Conservation (phyloP, 1,140 invertebrate genomes). For the Drosophila bocqueti region DNA sequence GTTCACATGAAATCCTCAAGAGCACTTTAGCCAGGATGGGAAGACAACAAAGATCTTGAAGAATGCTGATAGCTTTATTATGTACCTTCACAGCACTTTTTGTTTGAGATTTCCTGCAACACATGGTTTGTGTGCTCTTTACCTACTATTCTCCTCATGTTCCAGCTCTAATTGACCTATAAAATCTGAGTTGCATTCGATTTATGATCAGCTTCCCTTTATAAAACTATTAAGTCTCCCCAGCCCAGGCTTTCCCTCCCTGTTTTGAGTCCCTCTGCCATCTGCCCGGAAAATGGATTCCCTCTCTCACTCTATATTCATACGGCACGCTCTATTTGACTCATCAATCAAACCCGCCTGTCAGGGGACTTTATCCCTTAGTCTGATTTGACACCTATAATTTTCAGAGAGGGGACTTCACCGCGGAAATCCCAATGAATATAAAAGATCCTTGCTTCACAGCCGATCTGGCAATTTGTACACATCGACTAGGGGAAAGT, state of each 20-base stretch:
- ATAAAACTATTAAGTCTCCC: conserved; percentile 56
- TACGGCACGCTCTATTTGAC: conserved; percentile 74
- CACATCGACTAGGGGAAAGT: background rate
- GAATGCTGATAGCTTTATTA: conserved; percentile 9
- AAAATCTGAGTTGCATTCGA: conserved; percentile 30
- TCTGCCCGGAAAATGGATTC: conserved; percentile 43
- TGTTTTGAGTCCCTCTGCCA: conserved; percentile 12
- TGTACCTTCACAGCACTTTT: background rate
- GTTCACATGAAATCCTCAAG: conserved; percentile 4
- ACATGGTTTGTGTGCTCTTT: background rate
- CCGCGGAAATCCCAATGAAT: conserved; percentile 49
- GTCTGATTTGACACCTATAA: conserved; percentile 65
- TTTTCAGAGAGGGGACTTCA: conserved; percentile 1
- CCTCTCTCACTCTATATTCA: conserved; percentile 52
- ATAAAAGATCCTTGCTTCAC: conserved; percentile 56
- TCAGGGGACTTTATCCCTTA: conserved; percentile 50
- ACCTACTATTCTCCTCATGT: background rate
- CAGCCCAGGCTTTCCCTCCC: background rate
- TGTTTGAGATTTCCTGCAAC: background rate
- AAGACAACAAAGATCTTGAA: background rate
- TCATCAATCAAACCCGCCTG: conserved; percentile 68
- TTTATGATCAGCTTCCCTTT: conserved; percentile 55
- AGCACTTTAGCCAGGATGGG: background rate
- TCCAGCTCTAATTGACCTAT: conserved; percentile 49
- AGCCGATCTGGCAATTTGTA: conserved; percentile 51